Base-by-base conservation (phyloP, 2,888 invertebrate species). In the Gibbula magus region DNA sequence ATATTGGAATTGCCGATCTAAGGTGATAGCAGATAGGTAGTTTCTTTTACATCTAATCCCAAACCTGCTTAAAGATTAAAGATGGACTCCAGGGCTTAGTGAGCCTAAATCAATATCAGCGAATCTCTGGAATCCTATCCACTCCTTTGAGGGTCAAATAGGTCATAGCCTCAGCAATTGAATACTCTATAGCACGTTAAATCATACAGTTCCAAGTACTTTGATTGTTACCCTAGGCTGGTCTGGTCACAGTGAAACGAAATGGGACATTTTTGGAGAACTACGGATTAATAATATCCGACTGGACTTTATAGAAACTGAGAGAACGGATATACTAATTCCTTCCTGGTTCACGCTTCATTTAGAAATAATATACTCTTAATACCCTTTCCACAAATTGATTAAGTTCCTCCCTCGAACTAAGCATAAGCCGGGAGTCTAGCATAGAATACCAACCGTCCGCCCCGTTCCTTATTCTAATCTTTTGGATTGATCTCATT, bases 311-410 rank as follows among this genome's bases (percentile, higher is more conserved):
- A 22, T 61, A 18, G 61, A 29, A 61, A 61, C 61, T 61, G 61
- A 18, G 13, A 25, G 29, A 29, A 29, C 61, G 25, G 61, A 61
- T 25, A 29, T 29, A 29, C 29, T 61, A 61, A 61, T 61, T 61
- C 61, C 61, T 61, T 25, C 29, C 61, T 61, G 29, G 25, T 61
- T 61, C 61, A 61, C 61, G 61, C 61, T 61, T 61, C 29, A 61
- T 61, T 61, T 61, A 29, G 29, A 61, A 25, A 29, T 61, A 61
- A 61, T 61, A 29, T 61, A 29, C 16, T 61, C 61, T 29, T 25
- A 61, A 29, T 29, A 16, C 61, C 45, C 45, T 45, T 45, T 45
- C 45, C 61, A 61, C 25, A 61, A 29, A 61, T 29, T 61, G 25
- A 29, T 29, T 4, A 29, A 61, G 61, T 61, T 61, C 13, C 25